Evolutionary conservation across 2,113 vertebrate genomes (phyloP).

Genomic region (Manacus vitellinus): DNA sequence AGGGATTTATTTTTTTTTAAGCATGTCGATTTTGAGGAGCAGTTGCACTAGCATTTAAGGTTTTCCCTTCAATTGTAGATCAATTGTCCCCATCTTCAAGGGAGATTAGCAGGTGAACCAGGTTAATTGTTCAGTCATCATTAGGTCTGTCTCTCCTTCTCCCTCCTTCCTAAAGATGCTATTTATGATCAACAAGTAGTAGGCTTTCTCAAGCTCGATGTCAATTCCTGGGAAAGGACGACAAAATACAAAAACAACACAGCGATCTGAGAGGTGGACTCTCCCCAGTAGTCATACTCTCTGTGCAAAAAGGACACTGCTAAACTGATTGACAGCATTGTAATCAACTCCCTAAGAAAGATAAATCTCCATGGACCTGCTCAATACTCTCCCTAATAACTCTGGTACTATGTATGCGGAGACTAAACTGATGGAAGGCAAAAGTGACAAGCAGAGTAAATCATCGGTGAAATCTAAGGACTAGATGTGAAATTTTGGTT

Average conservation of each 20-base stretch:
- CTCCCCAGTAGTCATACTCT: not conserved
- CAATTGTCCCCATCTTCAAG: not conserved
- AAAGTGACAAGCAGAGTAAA: not conserved
- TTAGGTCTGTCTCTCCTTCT: not conserved
- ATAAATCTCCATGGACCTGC: not conserved
- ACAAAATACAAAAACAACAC: fast-evolving
- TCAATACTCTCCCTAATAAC: not conserved
- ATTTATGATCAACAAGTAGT: not conserved
- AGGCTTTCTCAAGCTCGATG: not conserved
- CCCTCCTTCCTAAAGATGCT: not conserved
- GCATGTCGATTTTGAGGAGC: not conserved
- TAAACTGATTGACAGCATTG: not conserved
- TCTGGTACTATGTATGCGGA: not conserved
- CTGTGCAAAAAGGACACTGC: not conserved
- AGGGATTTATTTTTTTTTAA: not conserved
- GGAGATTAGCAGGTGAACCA: not conserved
- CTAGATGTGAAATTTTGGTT: not conserved
- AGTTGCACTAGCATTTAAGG: not conserved
- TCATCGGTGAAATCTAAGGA: not conserved
- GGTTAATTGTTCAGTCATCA: not conserved
- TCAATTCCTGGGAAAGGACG: not conserved
- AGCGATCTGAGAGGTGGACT: not conserved
- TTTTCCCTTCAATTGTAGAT: not conserved
- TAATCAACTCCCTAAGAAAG: not conserved
- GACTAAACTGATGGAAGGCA: not conserved